A percentile compares a stretch with the other conserved stretches of the same genome.
These are phyloP conservation scores for Eublepharis macularius DNA, from an alignment of 2,113 vertebrate species.

Conservation along the genomic window DNA sequence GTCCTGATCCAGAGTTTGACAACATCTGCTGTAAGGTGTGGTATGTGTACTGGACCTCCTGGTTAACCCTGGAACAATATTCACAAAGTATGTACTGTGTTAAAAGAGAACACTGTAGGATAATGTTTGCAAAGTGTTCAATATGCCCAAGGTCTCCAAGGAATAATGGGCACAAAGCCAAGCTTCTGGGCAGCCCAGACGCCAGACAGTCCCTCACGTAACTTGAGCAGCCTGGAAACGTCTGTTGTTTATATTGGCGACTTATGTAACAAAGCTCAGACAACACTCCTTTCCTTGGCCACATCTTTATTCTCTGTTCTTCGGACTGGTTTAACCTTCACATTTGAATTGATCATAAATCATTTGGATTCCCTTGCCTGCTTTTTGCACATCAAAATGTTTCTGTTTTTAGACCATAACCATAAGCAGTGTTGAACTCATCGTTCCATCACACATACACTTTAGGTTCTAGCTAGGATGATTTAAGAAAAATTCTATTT, in stretches of 20 bases:
- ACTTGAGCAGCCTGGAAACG: background rate
- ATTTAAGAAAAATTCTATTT: background rate
- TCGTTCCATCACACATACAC: background rate
- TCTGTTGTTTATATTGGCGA: background rate
- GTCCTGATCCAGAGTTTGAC: no score
- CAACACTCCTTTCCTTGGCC: background rate
- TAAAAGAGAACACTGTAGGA: no score
- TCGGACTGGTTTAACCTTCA: background rate
- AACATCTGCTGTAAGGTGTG: no score
- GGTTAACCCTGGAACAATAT: background rate
- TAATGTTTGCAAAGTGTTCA: background rate
- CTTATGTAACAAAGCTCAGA: background rate
- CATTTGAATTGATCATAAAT: background rate
- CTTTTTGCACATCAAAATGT: background rate
- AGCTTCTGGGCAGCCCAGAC: background rate
- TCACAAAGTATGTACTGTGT: background rate
- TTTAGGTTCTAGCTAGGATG: background rate
- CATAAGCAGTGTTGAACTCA: background rate
- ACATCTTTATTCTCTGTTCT: background rate
- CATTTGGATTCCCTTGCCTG: background rate
- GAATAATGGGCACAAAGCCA: background rate
- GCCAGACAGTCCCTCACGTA: background rate
- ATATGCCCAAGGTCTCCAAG: background rate
- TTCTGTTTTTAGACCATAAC: background rate
- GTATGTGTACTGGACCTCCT: no score